Evolutionary conservation across 2,113 vertebrate species (phyloP).

Genomic region (Hyla sarda): DNA sequence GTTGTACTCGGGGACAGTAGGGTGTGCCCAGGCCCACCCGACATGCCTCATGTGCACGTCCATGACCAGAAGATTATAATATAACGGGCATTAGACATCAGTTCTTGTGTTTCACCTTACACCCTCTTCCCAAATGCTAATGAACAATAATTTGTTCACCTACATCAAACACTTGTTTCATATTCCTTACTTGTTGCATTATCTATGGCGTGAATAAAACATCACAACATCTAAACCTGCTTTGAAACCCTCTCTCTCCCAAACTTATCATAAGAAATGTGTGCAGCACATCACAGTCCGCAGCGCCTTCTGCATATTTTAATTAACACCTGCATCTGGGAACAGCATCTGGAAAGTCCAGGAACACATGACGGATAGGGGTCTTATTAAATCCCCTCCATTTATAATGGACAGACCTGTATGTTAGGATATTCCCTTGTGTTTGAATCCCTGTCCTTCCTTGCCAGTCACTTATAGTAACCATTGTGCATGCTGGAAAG

Average conservation of each 20-base stretch:
- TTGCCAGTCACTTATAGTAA: neutral
- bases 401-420: neutral
- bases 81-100: neutral
- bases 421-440: neutral
- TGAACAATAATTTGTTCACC: neutral
- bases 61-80: neutral
- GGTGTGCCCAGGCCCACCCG: too few species aligned
- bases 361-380: neutral
- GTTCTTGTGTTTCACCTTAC: neutral
- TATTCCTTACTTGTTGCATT: neutral
- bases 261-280: neutral
- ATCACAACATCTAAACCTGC: conserved; percentile 33
- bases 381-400: neutral
- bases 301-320: neutral
- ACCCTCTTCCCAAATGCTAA: conserved; percentile 10
- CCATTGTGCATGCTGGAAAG: neutral
- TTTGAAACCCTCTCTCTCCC: conserved; percentile 5
- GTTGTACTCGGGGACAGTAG: too few species aligned
- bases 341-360: neutral
- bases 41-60: too few species aligned
- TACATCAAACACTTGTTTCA: conserved; percentile 18
- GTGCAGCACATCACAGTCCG: neutral
- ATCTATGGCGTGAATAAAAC: conserved; percentile 27
- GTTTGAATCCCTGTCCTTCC: neutral
- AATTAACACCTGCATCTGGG: conserved; percentile 14